Evolutionary conservation across 2,797 vertebrate genomes (phyloP), one percentile per base, ranked within the genome.

Genomic region (Cirrhinus mrigala): DNA sequence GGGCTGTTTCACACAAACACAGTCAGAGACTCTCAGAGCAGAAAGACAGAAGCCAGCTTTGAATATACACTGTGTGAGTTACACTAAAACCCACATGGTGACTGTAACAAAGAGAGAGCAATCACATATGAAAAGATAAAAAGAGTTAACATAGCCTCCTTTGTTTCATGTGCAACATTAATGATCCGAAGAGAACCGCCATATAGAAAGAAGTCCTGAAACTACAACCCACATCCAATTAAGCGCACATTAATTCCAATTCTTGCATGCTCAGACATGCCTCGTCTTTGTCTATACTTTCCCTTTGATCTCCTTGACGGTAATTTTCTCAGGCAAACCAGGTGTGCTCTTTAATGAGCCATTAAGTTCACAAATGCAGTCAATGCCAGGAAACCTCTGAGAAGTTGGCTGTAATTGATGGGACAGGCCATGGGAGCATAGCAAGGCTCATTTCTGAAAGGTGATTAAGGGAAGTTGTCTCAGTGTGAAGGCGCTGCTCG

Each of bases 381-480:
- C 82, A 86, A 87, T 70, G 86, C 84, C 89, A 86, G 77, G 86
- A 89, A 88, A 85, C 86, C 87, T 37, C 86, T 82, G 83, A 92
- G 85, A 89, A 87, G 84, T 91, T 83, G 90, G 24, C 56, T 88
- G 83, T 89, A 91, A 93, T 89, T 90, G 90, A 91, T 89, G 86
- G 84, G 87, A 90, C 82, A 86, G 60, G 79, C 75, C 86, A 80
- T 70, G 48, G 73, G 87, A 81, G 81, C 48, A 80, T 71, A 86
- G 85, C 79, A 85, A 75, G 81, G 80, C 66, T 87, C 89, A 91
- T 90, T 92, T 89, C 82, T 90, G 88, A 92, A 91, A 88, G 88
- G 87, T 90, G 89, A 92, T 91, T 90, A 89, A 91, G 81, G 80
- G 88, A 94, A 93, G 92, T 90, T 90, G 79, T 86, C 87, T 89